Conservation (phyloP, 2,888 invertebrate species). For the Drosophila atripex region DNA sequence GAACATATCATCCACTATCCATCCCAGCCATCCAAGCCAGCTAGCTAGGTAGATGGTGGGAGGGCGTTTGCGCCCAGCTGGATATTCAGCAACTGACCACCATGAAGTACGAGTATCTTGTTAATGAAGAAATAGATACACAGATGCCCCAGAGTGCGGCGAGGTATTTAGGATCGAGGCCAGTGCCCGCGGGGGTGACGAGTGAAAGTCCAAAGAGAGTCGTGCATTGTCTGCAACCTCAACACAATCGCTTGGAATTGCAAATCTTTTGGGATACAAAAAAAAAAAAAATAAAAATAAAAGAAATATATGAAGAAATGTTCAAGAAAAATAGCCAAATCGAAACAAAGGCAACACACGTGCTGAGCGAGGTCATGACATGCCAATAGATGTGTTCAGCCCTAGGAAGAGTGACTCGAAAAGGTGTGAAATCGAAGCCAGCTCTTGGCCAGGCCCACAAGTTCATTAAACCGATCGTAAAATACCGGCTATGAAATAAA, state of each 20-base stretch:
- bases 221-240: constrained; percentile 64
- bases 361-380: constrained; percentile 47
- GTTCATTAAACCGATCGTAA: constrained; percentile 56
- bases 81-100: constrained; percentile 66
- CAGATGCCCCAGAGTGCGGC: constrained; percentile 23
- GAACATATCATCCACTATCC: constrained; percentile 60
- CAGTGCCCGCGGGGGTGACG: constrained; percentile 61
- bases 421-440: constrained; percentile 38
- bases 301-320: constrained; percentile 1
- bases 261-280: constrained; percentile 26
- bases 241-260: constrained; percentile 36
- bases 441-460: constrained; percentile 12
- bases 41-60: constrained; percentile 44
- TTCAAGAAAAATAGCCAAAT: constrained; percentile 17
- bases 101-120: constrained; percentile 65
- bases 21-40: constrained; percentile 8
- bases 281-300: neutral
- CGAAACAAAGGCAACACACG: constrained; percentile 28
- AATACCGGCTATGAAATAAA: constrained; percentile 38
- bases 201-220: constrained; percentile 72
- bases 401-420: constrained; percentile 5
- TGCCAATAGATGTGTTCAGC: constrained; percentile 32
- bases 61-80: constrained; percentile 72
- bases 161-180: constrained; percentile 55
- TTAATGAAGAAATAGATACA: constrained; percentile 75